A percentile compares a stretch with the other conserved stretches of the same genome.
phyloP scores from a whole-genome alignment of 2,797 vertebrate species.

The Coluber constrictor region DNA sequence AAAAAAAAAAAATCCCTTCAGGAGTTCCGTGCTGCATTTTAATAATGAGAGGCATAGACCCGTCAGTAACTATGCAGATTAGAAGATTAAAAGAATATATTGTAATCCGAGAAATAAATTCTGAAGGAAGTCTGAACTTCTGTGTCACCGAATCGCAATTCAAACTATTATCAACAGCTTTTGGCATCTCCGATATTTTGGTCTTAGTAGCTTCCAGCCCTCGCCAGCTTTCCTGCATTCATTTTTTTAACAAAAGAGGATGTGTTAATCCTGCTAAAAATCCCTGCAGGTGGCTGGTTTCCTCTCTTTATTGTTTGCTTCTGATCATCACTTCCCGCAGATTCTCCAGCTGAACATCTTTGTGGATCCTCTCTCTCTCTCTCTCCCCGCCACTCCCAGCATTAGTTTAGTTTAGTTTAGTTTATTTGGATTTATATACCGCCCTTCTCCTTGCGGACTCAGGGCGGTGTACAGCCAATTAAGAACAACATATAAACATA shows the following conservation, averaged over 20 bases:
- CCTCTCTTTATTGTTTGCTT: background rate
- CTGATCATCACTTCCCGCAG: background rate
- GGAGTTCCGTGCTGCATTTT: background rate
- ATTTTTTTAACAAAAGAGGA: background rate
- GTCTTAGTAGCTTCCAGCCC: background rate
- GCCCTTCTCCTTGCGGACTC: too few relatives aligned
- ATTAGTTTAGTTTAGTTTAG: too few relatives aligned
- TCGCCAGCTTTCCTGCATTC: background rate
- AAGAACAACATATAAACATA: too few relatives aligned
- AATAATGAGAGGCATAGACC: background rate
- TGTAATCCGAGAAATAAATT: background rate
- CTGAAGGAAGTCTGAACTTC: background rate
- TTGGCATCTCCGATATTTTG: background rate
- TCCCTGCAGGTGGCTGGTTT: background rate
- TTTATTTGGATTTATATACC: too few relatives aligned
- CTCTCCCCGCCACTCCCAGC: background rate
- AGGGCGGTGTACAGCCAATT: too few relatives aligned
- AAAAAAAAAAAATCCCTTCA: background rate
- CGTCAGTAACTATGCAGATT: background rate
- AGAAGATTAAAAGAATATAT: background rate
- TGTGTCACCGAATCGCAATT: background rate
- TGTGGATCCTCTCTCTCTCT: background rate
- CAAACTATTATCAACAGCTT: background rate
- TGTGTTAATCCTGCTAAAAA: background rate
- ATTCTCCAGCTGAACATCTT: background rate